A percentile compares a stretch with the other conserved stretches of the same genome.
phyloP scores from a whole-genome alignment of 1,140 invertebrate species.

The Sycophila sp. region DNA sequence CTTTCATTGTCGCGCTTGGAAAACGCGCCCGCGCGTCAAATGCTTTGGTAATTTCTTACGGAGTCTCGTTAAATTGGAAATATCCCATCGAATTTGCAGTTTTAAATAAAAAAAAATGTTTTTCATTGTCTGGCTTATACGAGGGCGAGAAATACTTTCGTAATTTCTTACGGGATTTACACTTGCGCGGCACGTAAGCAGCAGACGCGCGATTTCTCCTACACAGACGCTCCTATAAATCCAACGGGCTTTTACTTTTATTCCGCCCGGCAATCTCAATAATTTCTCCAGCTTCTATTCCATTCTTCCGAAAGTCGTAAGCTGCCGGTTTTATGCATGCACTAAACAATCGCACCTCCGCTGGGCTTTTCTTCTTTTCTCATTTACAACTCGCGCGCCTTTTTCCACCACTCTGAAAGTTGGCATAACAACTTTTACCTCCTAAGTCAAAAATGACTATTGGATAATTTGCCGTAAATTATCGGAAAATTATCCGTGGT shows the following conservation, averaged over 20 bases:
- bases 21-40: too few relatives aligned
- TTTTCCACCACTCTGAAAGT: constrained; percentile 1
- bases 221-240: constrained; percentile 50
- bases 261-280: constrained; percentile 8
- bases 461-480: too few relatives aligned
- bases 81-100: too few relatives aligned
- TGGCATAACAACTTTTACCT: too few relatives aligned
- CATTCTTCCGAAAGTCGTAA: neutral
- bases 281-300: constrained; percentile 4
- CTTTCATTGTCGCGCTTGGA: too few relatives aligned
- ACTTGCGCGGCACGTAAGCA: neutral
- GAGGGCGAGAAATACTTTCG: neutral
- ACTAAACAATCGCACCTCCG: constrained; percentile 7
- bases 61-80: too few relatives aligned
- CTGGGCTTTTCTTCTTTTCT: neutral
- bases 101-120: too few relatives aligned
- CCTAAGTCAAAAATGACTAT: too few relatives aligned
- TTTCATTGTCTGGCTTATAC: too few relatives aligned
- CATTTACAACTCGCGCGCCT: neutral
- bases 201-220: neutral
- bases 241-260: constrained; percentile 14
- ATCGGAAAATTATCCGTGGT: too few relatives aligned
- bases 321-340: constrained; percentile 4
- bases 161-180: constrained; percentile 1
- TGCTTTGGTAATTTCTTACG: too few relatives aligned